Percentiles rank a stretch among this genome's conserved stretches.
Evolutionary conservation across 2,797 vertebrate genomes (phyloP).

Genomic region (Apogon talboti): DNA sequence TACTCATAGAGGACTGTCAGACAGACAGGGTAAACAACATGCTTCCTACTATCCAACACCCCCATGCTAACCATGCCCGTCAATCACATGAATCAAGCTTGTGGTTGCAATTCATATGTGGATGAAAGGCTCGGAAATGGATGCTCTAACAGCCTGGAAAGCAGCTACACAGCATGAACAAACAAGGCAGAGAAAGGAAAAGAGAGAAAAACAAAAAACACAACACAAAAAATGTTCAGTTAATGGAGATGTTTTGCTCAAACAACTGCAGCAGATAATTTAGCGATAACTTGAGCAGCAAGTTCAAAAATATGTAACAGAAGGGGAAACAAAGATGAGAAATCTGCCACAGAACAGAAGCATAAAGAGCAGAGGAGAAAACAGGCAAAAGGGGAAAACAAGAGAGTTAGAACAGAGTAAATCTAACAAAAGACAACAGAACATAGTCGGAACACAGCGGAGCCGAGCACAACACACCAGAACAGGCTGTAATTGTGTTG

Average conservation of each 20-base stretch:
- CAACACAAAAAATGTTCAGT: slow-evolving; percentile 40
- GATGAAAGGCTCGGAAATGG: slow-evolving; percentile 44
- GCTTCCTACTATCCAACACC: slow-evolving; percentile 59
- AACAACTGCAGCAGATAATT: slow-evolving; percentile 43
- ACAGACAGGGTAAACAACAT: slow-evolving; percentile 68
- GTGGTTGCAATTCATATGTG: slow-evolving; percentile 43
- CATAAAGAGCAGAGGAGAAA: slow-evolving; percentile 27
- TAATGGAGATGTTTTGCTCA: slow-evolving; percentile 67
- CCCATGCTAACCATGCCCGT: slow-evolving; percentile 57
- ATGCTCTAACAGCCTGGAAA: slow-evolving; percentile 21
- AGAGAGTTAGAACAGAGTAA: slow-evolving; percentile 63
- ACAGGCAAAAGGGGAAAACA: slow-evolving; percentile 57
- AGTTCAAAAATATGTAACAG: slow-evolving; percentile 47
- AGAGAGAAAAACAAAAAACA: slow-evolving; percentile 26
- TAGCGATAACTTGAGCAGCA: slow-evolving; percentile 39
- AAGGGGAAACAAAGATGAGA: slow-evolving; percentile 19
- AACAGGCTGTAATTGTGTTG: slow-evolving; percentile 84
- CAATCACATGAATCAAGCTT: slow-evolving; percentile 63
- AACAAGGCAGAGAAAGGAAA: slow-evolving; percentile 24
- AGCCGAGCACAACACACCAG: slow-evolving; percentile 75
- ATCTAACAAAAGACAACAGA: slow-evolving; percentile 76
- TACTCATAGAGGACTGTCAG: slow-evolving; percentile 59
- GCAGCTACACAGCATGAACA: slow-evolving; percentile 2
- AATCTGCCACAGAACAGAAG: slow-evolving; percentile 41
- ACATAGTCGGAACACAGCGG: slow-evolving; percentile 71